These are phyloP conservation scores for Drosophila orosa DNA, from an alignment of 1,140 invertebrate species.

Conservation along the genomic window DNA sequence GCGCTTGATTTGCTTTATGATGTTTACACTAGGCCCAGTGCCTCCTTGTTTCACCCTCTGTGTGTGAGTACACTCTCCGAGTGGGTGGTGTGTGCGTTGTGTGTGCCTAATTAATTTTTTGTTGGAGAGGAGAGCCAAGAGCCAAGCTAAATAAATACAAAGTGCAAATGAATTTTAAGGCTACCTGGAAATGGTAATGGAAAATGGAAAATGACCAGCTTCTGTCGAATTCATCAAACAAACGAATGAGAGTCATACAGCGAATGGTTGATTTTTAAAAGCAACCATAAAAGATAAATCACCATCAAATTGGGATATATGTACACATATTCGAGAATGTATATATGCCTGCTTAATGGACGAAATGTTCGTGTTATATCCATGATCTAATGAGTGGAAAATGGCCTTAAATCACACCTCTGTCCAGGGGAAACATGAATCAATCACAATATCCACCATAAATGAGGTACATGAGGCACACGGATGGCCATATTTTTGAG, in stretches of 20 bases:
- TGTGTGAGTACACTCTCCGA: conserved; percentile 10
- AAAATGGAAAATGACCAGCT: conserved; percentile 18
- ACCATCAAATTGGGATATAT: too few species aligned
- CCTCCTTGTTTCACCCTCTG: conserved; percentile 3
- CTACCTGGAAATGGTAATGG: conserved; percentile 32
- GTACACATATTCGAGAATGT: not conserved
- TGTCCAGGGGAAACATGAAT: conserved; percentile 17
- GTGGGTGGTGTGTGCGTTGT: conserved; percentile 19
- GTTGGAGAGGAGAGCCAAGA: not conserved
- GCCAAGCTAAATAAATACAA: conserved; percentile 67
- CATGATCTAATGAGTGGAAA: conserved; percentile 28
- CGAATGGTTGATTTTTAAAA: conserved; percentile 29
- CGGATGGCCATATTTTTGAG: not conserved
- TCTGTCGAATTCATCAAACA: conserved; percentile 16
- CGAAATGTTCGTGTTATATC: conserved; percentile 4
- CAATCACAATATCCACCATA: conserved; percentile 2
- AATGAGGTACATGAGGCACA: not conserved
- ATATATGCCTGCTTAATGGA: not conserved
- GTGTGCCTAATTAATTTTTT: conserved; percentile 71
- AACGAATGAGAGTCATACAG: conserved; percentile 8
- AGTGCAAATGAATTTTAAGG: conserved; percentile 34
- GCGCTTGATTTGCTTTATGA: conserved; percentile 79
- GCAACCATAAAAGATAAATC: not conserved
- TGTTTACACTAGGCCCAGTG: conserved; percentile 65
- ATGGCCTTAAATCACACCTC: conserved; percentile 10